phyloP scores from a whole-genome alignment of 2,888 invertebrate genomes.

The Lumbricus terrestris region DNA sequence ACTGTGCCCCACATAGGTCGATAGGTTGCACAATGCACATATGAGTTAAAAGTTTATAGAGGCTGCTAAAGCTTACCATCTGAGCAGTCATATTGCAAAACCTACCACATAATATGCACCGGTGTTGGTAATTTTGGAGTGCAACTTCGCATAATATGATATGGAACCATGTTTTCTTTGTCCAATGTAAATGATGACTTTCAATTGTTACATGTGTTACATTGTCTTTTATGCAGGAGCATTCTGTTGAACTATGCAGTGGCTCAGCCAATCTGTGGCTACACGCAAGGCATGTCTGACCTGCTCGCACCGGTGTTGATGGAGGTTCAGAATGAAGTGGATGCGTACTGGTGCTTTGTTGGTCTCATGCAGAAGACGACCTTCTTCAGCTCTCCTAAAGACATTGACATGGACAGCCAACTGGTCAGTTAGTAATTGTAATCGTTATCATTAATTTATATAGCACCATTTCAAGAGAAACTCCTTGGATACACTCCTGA shows the following conservation, averaged over 20 bases:
- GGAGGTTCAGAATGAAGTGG: conserved; percentile 60
- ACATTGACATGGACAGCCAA: conserved; percentile 90
- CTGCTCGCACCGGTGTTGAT: conserved; percentile 61
- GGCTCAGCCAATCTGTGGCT: conserved; percentile 66
- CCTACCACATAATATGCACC: neutral
- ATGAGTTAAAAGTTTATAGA: neutral
- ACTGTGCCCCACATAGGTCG: too few species aligned
- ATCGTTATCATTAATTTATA: too few species aligned
- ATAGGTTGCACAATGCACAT: neutral
- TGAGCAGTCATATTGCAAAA: neutral
- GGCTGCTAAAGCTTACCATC: neutral
- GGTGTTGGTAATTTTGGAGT: neutral
- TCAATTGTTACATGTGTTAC: neutral
- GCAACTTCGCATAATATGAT: neutral
- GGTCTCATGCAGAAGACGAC: conserved; percentile 69
- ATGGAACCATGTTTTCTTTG: neutral
- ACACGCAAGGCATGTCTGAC: conserved; percentile 63
- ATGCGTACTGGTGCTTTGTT: conserved; percentile 62
- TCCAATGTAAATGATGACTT: too few species aligned
- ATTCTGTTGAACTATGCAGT: conserved; percentile 89
- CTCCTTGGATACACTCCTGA: too few species aligned
- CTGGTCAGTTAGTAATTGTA: conserved; percentile 67
- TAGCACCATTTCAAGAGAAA: too few species aligned
- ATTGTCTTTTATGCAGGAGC: conserved; percentile 64
- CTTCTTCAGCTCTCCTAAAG: conserved; percentile 90